Conservation (phyloP, 2,888 invertebrate species). For the Acanthosepion lycidas region DNA sequence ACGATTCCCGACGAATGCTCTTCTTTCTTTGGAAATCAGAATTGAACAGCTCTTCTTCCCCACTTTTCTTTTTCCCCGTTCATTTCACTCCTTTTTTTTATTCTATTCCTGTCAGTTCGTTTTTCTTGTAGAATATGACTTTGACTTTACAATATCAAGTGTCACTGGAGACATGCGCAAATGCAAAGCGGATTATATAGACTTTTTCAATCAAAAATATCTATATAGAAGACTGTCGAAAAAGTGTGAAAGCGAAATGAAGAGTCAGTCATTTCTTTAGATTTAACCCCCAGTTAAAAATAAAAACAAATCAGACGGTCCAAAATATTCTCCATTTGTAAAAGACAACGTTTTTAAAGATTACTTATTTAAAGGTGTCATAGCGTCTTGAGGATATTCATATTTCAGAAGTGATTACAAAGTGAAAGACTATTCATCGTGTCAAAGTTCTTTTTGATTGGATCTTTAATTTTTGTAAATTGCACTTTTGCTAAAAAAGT, state of each 20-base stretch:
- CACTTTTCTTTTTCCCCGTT: not conserved
- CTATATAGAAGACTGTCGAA: not conserved
- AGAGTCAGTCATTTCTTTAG: not conserved
- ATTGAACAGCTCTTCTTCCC: not conserved
- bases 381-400: not conserved
- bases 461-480: too few relatives aligned
- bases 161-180: not conserved
- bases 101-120: not conserved
- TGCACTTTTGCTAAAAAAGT: too few relatives aligned
- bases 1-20: not conserved
- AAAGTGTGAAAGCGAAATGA: not conserved
- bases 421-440: not conserved
- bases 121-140: conserved; percentile 21
- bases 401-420: not conserved
- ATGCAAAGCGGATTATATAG: not conserved
- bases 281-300: not conserved
- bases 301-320: not conserved
- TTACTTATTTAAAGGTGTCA: not conserved
- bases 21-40: conserved; percentile 8
- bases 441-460: not conserved
- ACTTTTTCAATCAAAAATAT: conserved; percentile 33
- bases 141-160: not conserved
- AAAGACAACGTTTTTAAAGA: not conserved
- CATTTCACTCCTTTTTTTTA: not conserved
- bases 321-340: not conserved